Evolutionary conservation across 1,140 invertebrate genomes (phyloP), one percentile per base, ranked within the genome.

Genomic region (Telenomus remus): DNA sequence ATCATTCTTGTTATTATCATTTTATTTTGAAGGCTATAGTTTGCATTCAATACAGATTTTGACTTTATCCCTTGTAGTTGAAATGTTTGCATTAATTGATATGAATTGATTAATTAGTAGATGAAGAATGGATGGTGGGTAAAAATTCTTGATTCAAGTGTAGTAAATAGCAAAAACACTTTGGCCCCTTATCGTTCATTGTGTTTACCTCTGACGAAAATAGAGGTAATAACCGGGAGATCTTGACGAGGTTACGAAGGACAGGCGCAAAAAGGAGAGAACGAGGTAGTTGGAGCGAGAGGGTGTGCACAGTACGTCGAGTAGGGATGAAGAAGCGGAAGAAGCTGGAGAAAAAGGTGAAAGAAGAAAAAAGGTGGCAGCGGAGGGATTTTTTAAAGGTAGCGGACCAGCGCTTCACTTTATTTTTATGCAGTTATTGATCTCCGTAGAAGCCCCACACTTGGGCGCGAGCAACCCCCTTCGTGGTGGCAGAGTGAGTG

Each of bases 371-470:
- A 63, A 75, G 74, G 76, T 60, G 69, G 78, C 61, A 55, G 72
- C 79, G 83, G 82, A 82, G 85, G 85, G 84, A 72, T 64, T 72
- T 72, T 72, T 87, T 86, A 87, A 88, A 86, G 84, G 85, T 87
- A 85, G 84, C 84, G 84, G 86, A 83, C 86, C 82, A 86, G 85
- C 86, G 84, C 81, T 86, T 87, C 86, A 84, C 85, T 87, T 88
- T 88, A 87, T 87, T 87, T 88, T 88, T 88, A 88, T 88, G 86
- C 86, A 88, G 86, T 88, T 88, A 88, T 87, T 87, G 86, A 88
- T 87, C 86, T 87, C 84, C 80, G 83, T 84, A 81, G 84, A 84
- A 85, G 76, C 83, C 81, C 84, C 81, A 82, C 82, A 82, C 83
- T 80, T 60, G 46, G 37, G 50, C 69, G 57, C 64, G 60, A 54